Base-by-base conservation (phyloP, 2,797 vertebrate genomes). In the Coregonus sp. region DNA sequence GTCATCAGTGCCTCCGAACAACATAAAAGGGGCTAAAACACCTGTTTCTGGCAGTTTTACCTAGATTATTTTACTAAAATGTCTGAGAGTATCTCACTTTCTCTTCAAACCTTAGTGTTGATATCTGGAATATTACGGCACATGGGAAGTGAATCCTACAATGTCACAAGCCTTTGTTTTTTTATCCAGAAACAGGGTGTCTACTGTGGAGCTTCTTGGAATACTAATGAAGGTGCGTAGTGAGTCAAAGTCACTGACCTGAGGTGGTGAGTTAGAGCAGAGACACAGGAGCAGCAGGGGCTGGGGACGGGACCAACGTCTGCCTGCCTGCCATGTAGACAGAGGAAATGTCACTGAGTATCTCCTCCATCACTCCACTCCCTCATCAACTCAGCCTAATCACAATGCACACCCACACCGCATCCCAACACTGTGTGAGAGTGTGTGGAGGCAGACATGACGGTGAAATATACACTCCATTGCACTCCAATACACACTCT, bases 211-310 rank as follows among this genome's bases (percentile, higher is more conserved):
- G 86, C 86, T 86, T 85, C 85, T 89, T 85, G 77, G 93, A 94
- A 95, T 94, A 93, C 93, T 92, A 93, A 94, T 94, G 88, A 92
- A 81, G 82, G 85, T 66, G 90, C 84, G 92, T 92, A 92, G 87
- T 76, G 86, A 92, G 91, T 91, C 90, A 92, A 91, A 92, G 90
- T 88, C 89, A 87, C 84, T 90, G 90, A 92, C 89, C 89, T 85
- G 86, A 88, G 88, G 85, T 88, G 86, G 77, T 68, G 66, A 25
- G 25, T 25, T 25, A 25, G 25, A 25, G 25, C 25, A 25, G 25
- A 82, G 82, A 85, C 78, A 66, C 61, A 88, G 82, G 80, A 85
- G 88, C 75, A 83, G 86, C 15, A 80, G 79, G 75, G 83, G 85
- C 78, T 85, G 73, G 68, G 52, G 15, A 86, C 80, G 75, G 80